Evolutionary conservation across 2,113 vertebrate genomes (phyloP).

Genomic region (Anseranas semipalmata): DNA sequence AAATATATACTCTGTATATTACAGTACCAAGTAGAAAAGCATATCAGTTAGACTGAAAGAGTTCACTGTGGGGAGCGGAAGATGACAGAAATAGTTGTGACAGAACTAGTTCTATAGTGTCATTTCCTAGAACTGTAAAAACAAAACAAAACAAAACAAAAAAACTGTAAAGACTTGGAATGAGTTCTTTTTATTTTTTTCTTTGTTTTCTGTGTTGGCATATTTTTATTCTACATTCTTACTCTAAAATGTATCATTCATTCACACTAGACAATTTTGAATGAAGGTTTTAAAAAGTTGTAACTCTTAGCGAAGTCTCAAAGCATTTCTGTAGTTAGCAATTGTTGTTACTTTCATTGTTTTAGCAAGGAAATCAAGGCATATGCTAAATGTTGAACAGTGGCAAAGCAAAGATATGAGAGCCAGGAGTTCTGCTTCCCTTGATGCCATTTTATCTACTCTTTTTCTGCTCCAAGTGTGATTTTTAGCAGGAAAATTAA

Average conservation of each 20-base stretch:
- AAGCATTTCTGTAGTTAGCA: background rate
- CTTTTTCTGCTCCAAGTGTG: background rate
- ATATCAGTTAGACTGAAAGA: background rate
- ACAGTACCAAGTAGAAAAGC: background rate
- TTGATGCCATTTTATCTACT: background rate
- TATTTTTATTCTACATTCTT: background rate
- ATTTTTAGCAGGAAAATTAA: background rate
- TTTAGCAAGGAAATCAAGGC: background rate
- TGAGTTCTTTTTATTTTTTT: background rate
- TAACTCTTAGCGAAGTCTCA: background rate
- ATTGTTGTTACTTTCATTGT: background rate
- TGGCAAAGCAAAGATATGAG: background rate
- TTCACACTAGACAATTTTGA: background rate
- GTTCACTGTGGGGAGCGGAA: background rate
- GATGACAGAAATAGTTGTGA: background rate
- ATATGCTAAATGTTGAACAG: background rate
- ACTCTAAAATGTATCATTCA: background rate
- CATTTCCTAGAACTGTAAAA: background rate
- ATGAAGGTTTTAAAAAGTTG: background rate
- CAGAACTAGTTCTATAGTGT: background rate
- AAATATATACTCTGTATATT: background rate
- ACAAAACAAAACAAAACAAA: too few species aligned
- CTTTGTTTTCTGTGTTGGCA: background rate
- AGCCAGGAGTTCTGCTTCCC: background rate
- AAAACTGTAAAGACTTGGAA: background rate